Evolutionary conservation across 2,888 invertebrate genomes (phyloP).

Genomic region (Trissolcus japonicus): DNA sequence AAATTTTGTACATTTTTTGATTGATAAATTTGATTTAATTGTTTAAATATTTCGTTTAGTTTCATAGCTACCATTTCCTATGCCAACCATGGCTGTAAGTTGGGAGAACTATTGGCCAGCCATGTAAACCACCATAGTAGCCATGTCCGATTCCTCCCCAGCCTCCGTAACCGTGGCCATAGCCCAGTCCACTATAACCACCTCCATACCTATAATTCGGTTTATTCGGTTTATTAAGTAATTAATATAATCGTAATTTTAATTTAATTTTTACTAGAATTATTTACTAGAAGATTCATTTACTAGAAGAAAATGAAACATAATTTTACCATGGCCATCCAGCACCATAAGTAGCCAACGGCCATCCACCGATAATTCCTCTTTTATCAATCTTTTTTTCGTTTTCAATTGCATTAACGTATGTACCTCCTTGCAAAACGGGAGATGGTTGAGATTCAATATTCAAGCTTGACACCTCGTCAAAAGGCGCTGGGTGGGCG

Average conservation of each 20-base stretch:
- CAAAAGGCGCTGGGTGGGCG: slow-evolving; percentile 28
- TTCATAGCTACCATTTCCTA: slow-evolving; percentile 37
- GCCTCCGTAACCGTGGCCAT: slow-evolving; percentile 44
- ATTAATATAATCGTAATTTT: background rate
- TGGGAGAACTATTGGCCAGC: slow-evolving; percentile 33
- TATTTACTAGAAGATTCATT: background rate
- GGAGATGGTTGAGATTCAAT: slow-evolving; percentile 11
- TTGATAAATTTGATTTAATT: background rate
- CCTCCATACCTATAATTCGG: background rate
- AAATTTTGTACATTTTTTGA: background rate
- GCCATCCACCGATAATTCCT: slow-evolving; percentile 30
- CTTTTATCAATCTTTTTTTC: slow-evolving; percentile 33
- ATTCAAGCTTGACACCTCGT: slow-evolving; percentile 14
- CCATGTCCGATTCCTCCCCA: slow-evolving; percentile 48
- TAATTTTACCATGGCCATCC: slow-evolving; percentile 37
- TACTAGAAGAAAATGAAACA: background rate
- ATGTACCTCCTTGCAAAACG: slow-evolving; percentile 20
- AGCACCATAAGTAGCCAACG: slow-evolving; percentile 16
- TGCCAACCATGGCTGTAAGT: slow-evolving; percentile 62
- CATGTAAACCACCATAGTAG: slow-evolving; percentile 45
- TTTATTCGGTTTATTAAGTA: background rate
- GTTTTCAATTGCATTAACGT: background rate
- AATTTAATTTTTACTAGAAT: background rate
- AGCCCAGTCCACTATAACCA: background rate
- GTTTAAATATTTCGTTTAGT: background rate